phyloP scores from a whole-genome alignment of 2,888 invertebrate species.

The Allophyes oxyacanthae region DNA sequence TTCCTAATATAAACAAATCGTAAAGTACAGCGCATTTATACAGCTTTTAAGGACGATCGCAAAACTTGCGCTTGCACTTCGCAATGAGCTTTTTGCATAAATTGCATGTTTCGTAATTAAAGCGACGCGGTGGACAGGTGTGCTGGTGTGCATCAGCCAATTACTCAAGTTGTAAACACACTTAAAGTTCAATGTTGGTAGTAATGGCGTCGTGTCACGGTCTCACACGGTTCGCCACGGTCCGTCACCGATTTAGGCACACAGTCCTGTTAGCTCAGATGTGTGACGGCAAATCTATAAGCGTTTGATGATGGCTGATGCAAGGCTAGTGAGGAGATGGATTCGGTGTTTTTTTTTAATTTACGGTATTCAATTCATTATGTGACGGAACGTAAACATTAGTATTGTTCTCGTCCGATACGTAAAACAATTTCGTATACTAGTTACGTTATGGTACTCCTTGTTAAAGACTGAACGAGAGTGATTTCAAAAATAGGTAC shows the following conservation, averaged over 20 bases:
- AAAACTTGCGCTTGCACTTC: too few species aligned
- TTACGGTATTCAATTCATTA: too few species aligned
- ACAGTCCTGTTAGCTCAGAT: constrained; percentile 1
- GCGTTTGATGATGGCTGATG: background rate
- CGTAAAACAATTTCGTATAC: too few species aligned
- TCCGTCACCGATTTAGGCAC: constrained; percentile 21
- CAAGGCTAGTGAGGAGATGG: constrained; percentile 1
- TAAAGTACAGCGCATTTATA: too few species aligned
- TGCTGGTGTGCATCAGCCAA: constrained; percentile 45
- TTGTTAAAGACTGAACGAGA: too few species aligned
- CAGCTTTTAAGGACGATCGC: too few species aligned
- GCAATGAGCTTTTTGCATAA: constrained; percentile 22
- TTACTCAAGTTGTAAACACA: constrained; percentile 41
- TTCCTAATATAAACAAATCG: too few species aligned
- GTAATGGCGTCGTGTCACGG: constrained; percentile 46
- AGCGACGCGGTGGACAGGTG: constrained; percentile 33
- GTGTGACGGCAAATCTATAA: constrained; percentile 1
- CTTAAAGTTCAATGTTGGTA: constrained; percentile 55
- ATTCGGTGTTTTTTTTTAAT: too few species aligned
- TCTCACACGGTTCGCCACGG: constrained; percentile 23
- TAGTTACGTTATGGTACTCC: too few species aligned
- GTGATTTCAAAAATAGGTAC: too few species aligned
- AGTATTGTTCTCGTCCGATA: too few species aligned
- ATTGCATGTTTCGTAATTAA: constrained; percentile 38
- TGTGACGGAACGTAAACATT: too few species aligned